Evolutionary conservation across 1,140 invertebrate genomes (phyloP).

Genomic region (Venustaconcha ellipsiformis): DNA sequence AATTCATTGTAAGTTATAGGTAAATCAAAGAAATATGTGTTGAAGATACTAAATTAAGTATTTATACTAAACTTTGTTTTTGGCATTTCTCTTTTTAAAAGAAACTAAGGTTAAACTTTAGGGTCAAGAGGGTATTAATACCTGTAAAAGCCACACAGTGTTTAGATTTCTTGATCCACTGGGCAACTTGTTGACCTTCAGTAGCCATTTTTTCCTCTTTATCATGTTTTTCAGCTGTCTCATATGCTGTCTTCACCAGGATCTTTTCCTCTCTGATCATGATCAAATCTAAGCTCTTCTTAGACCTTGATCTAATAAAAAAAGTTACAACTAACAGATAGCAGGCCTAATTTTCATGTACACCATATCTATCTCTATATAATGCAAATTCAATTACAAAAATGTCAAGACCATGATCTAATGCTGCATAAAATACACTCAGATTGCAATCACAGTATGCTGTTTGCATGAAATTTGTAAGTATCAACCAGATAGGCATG

Average conservation of each 20-base stretch:
- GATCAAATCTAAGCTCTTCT: not conserved
- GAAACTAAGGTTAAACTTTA: not conserved
- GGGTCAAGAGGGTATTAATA: conserved; percentile 18
- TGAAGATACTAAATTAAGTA: too few relatives aligned
- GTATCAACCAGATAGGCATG: too few relatives aligned
- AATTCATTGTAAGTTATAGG: too few relatives aligned
- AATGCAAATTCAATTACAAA: not conserved
- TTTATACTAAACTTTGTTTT: too few relatives aligned
- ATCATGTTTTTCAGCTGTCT: conserved; percentile 58
- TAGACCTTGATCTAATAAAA: conserved; percentile 5
- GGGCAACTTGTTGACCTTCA: conserved; percentile 41
- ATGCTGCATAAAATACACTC: too few relatives aligned
- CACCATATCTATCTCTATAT: not conserved
- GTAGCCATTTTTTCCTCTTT: conserved; percentile 32
- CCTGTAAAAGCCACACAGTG: conserved; percentile 63
- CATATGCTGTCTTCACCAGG: conserved; percentile 47
- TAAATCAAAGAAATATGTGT: too few relatives aligned
- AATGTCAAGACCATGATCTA: too few relatives aligned
- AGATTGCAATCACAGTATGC: too few relatives aligned
- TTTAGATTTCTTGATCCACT: conserved; percentile 41
- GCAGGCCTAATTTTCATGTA: not conserved
- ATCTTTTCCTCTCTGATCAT: conserved; percentile 49
- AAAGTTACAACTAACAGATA: not conserved
- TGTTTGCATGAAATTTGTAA: too few relatives aligned
- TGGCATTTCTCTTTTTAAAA: too few relatives aligned